phyloP scores from a whole-genome alignment of 2,113 vertebrate genomes.

The Pangasianodon gigas region DNA sequence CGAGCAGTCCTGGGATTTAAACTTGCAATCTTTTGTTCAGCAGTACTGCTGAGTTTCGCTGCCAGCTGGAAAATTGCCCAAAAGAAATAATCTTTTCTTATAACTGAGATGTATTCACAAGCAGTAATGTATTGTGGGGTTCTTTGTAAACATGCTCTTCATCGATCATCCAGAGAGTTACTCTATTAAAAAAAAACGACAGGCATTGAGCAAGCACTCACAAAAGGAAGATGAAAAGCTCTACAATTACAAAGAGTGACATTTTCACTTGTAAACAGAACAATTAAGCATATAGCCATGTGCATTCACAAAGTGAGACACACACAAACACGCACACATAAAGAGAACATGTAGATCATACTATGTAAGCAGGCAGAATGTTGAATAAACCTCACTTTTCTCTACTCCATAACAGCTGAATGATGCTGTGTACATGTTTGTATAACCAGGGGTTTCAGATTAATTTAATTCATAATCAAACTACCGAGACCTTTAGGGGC shows the following conservation, averaged over 20 bases:
- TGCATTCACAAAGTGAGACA: conserved; percentile 32
- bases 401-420: not conserved
- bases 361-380: conserved; percentile 32
- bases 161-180: conserved; percentile 24
- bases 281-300: conserved; percentile 52
- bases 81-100: conserved; percentile 11
- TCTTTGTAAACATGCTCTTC: conserved; percentile 28
- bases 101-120: conserved; percentile 21
- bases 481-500: not conserved
- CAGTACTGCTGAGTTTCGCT: not conserved
- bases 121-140: conserved; percentile 6
- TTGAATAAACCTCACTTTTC: not conserved
- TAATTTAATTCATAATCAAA: conserved; percentile 15
- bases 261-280: conserved; percentile 32
- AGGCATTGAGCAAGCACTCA: conserved; percentile 11
- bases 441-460: conserved; percentile 16
- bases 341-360: not conserved
- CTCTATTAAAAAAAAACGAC: not conserved
- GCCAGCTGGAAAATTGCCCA: not conserved
- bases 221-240: conserved; percentile 7
- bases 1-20: not conserved
- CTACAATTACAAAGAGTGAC: conserved; percentile 7
- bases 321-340: conserved; percentile 1
- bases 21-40: not conserved
- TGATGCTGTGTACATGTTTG: conserved; percentile 7